Base-by-base conservation (phyloP, 2,797 vertebrate genomes). In the Coregonus sp. region DNA sequence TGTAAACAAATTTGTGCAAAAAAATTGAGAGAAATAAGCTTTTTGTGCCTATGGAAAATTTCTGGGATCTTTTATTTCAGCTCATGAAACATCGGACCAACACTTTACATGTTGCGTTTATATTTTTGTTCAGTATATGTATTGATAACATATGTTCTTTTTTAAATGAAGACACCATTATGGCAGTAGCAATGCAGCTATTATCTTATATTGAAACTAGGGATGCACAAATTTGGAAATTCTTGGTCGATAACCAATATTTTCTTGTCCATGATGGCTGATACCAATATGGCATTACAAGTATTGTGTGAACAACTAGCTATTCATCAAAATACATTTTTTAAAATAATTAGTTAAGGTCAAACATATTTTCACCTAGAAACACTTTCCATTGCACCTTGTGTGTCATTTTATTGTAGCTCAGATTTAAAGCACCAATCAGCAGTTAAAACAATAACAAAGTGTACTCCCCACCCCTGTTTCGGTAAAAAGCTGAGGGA, bases 131-230 rank as follows among this genome's bases (percentile, higher is more conserved):
- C 40, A 12, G 9, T 47, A 2, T 25, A 63, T 63, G 35, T 61
- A 63, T 65, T 54, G 35, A 66, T 70, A 65, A 71, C 74, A 61
- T 71, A 16, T 77, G 35, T 72, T 52, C 52, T 63, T 31, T 51
- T 63, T 40, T 72, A 47, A 70, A 72, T 71, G 63, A 35, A 73
- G 51, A 54, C 18, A 29, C 29, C 20, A 73, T 61, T 5, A 37
- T 33, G 66, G 68, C 40, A 14, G 68, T 70, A 70, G 68, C 37
- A 70, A 70, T 37, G 56, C 72, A 20, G 33, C 37, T 47, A n/a
- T 73, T 33, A 47, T 73, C 6, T 37, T 63, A 47, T 56, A 59
- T 6, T 56, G 52, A 72, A 72, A 72, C 50, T 3, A 25, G 59
- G 59, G 20, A 63, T 63, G 2, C 59, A 29, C 59, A 12, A 29